phyloP scores from a whole-genome alignment of 2,113 vertebrate genomes.

The Peromyscus polionotus region DNA sequence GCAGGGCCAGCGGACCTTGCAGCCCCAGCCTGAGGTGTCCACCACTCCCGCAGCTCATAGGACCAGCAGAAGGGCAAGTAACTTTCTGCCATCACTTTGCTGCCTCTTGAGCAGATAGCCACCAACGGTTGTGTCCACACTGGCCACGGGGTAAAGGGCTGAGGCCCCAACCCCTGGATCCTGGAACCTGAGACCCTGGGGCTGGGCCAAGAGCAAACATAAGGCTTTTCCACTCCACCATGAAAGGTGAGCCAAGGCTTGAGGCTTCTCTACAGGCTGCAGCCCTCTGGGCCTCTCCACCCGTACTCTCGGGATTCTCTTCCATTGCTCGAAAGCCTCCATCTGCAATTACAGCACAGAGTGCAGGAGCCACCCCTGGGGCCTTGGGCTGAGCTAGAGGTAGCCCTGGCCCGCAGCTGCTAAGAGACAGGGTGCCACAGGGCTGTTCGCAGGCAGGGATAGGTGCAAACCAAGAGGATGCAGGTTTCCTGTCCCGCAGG shows the following conservation, averaged over 20 bases:
- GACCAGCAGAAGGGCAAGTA: neutral
- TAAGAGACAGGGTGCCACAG: neutral
- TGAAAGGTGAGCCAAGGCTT: neutral
- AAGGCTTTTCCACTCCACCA: rapidly evolving
- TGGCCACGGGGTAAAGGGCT: neutral
- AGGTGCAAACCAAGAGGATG: neutral
- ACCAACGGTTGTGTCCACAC: neutral
- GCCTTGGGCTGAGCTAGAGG: neutral
- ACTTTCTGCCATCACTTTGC: too few species aligned
- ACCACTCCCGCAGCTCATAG: neutral
- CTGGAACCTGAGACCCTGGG: neutral
- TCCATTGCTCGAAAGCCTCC: neutral
- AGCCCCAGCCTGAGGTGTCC: too few species aligned
- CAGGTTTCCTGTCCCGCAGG: neutral
- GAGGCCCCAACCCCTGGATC: neutral
- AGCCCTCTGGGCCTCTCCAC: neutral
- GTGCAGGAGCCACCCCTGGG: neutral
- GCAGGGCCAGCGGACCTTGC: neutral
- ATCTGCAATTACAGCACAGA: neutral
- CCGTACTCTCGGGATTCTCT: neutral
- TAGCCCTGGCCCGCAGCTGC: neutral
- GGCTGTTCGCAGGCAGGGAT: neutral
- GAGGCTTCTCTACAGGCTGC: neutral
- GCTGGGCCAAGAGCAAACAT: neutral
- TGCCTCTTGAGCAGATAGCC: neutral